Evolutionary conservation across 2,113 vertebrate genomes (phyloP), one percentile per base, ranked within the genome.

Genomic region (Herpetotheres cachinnans): DNA sequence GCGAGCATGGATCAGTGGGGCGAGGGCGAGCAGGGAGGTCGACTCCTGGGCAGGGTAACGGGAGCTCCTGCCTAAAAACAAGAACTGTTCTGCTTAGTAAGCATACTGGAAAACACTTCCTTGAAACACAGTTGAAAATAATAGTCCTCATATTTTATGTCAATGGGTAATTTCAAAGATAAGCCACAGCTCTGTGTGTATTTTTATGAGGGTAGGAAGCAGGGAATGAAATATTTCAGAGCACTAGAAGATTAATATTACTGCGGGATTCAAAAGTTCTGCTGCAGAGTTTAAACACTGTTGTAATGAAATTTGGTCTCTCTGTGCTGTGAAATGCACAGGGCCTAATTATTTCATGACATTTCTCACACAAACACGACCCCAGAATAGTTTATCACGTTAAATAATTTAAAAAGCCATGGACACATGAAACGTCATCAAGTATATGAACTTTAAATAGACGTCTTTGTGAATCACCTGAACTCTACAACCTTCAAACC

Each of bases 161-260:
- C 95, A 97, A 67, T 87, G 91, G 91, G 55, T 95, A 96, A 93
- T 96, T 95, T 95, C 78, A 94, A 93, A 97, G 91, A 95, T 89
- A 94, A 96, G 91, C 70, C 73, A 93, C 73, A 87, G 91, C 40
- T 94, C 80, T 93, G 17, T 76, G 16, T 92, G 77, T 79, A 67
- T 96, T 95, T 97, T 97, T 92, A 95, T 85, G 86, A 92, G 89
- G 24, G 47, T 78, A 93, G 66, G 83, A 89, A 92, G 34, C 70
- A 94, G 86, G 44, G 86, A 84, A 89, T 91, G 56, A 94, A 93
- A 82, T 91, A 84, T 89, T 87, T 94, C 77, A 91, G 83, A 95
- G 40, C 56, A 55, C 54, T 47, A 54, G 52, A 86, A 97, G 93
- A 93, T 89, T 93, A 85, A 85, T 90, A 90, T 70, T 93, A n/a